Base-by-base conservation (phyloP, 2,888 invertebrate species). In the Leucania comma region DNA sequence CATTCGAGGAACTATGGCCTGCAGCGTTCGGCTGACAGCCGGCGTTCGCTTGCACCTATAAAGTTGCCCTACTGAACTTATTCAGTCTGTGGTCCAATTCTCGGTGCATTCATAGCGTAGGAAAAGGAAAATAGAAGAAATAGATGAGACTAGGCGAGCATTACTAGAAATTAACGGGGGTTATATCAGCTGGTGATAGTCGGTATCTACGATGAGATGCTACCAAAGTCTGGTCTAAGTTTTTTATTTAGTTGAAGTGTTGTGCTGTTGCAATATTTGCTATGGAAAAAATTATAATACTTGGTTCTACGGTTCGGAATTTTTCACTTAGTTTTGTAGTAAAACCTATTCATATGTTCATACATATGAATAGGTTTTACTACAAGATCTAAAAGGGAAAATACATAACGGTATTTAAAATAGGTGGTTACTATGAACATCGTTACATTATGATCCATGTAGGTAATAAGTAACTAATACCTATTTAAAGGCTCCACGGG, bases 1-100 rank as follows among this genome's bases (percentile, higher is more conserved):
- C 10, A 67, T 68, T 42, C 68, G 12, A 65, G 26, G 26, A 42
- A 51, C 20, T 17, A 22, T 51, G 6, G 29, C 22, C 22, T 10
- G 9, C 32, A 17, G 50, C 61, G 20, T 50, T 26, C 3, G 26
- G n/a, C 14, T 22, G 1, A 17, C 66, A 50, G 4, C n/a, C n/a
- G 10, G 1, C 10, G 6, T 51, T 9, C 22, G 20, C 42, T 42
- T 50, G 17, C 17, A 22, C 8, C 2, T 26, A 22, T 14, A 48
- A 29, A 54, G 56, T 48, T 66, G 24, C 0, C 9, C 14, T 75
- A 35, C 24, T 51, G 53, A 5, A 24, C 29, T 42, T 14, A 29
- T 17, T 54, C 20, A 38, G n/a, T 26, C 50, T 38, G 26, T 53
- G 48, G 24, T 26, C 20, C 20, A 32, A 8, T 51, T 35, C 26